phyloP scores from a whole-genome alignment of 37 sponge, comb jelly and placozoan species.

The Aphrocallistes beatrix region DNA sequence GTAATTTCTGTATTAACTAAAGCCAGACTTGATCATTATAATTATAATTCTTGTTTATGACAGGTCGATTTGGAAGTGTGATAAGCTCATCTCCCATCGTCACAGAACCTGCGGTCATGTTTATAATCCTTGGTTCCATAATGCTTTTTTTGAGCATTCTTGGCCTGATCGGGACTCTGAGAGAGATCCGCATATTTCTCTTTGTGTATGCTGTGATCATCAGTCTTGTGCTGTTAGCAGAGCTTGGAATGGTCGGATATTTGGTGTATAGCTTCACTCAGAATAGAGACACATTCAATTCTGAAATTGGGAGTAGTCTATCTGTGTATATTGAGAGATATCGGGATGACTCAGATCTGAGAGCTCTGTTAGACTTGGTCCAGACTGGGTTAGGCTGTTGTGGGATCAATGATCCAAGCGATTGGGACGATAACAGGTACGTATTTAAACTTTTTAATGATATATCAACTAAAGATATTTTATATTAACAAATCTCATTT shows the following conservation, averaged over 20 bases:
- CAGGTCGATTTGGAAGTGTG: neutral
- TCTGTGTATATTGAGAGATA: neutral
- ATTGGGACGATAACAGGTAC: neutral
- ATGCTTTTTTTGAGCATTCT: neutral
- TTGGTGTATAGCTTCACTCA: conserved; percentile 11
- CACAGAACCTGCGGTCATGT: neutral
- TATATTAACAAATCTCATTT: neutral
- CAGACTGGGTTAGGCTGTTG: neutral
- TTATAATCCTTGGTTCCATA: neutral
- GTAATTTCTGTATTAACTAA: neutral
- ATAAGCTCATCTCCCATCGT: neutral
- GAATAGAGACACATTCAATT: neutral
- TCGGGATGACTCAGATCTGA: neutral
- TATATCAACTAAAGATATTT: no score
- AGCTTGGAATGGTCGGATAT: neutral
- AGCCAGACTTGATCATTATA: neutral
- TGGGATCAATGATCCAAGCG: neutral
- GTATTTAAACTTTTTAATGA: neutral
- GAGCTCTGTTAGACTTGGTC: neutral
- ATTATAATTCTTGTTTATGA: neutral
- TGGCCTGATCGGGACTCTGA: neutral
- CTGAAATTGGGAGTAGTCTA: neutral
- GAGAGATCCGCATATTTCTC: neutral
- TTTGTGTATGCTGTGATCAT: neutral
- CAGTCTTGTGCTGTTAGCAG: neutral